A percentile compares a stretch with the other conserved stretches of the same genome.
Conservation (phyloP, 2,113 vertebrate genomes). For the Lichenostomus cassidix region DNA sequence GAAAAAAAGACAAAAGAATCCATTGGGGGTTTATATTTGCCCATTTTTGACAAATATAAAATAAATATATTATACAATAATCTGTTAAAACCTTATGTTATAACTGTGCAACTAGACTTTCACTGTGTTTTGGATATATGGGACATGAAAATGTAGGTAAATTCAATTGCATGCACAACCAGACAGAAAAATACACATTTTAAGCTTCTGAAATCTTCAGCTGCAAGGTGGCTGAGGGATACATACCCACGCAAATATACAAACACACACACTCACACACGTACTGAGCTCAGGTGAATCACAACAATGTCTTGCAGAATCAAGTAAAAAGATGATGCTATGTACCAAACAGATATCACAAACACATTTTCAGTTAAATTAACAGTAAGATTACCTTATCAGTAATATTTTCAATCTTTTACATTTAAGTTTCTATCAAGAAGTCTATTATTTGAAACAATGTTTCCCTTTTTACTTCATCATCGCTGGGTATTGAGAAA, state of each 20-base stretch:
- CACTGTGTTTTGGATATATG: not conserved
- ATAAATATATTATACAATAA: not conserved
- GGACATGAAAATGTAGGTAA: not conserved
- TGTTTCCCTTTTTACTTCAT: not conserved
- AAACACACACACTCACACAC: not conserved
- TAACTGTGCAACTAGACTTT: not conserved
- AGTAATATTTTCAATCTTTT: not conserved
- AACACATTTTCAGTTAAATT: not conserved
- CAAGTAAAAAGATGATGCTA: not conserved
- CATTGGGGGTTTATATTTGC: not conserved
- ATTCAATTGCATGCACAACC: not conserved
- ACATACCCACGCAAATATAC: not conserved
- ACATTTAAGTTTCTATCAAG: not conserved
- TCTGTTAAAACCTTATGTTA: not conserved
- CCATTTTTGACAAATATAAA: not conserved
- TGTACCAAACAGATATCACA: not conserved
- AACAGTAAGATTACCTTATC: not conserved
- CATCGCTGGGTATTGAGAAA: not conserved
- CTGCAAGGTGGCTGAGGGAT: not conserved
- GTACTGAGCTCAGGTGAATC: not conserved
- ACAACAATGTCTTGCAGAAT: constrained; percentile 22
- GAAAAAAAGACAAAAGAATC: not conserved
- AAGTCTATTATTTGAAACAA: not conserved
- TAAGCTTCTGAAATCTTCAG: not conserved
- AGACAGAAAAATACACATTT: not conserved